These are phyloP conservation scores for Pseudorectes ferrugineus DNA, from an alignment of 2,113 vertebrate genomes.

Conservation along the genomic window DNA sequence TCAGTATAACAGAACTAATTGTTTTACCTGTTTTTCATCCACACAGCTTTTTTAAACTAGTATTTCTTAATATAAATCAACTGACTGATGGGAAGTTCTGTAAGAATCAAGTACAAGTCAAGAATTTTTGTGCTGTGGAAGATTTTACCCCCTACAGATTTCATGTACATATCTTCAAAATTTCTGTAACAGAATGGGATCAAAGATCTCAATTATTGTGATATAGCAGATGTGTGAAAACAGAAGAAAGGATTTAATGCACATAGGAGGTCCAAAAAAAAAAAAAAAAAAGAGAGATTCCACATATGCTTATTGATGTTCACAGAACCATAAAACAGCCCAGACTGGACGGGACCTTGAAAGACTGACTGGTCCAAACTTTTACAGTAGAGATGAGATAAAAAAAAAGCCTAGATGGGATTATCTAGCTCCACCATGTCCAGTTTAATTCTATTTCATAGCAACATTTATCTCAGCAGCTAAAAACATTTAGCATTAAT, in stretches of 20 bases:
- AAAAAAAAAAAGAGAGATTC: too few species aligned
- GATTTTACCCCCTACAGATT: not conserved
- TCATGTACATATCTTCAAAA: not conserved
- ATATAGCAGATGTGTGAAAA: not conserved
- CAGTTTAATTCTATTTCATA: not conserved
- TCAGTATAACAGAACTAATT: not conserved
- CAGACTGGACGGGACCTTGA: not conserved
- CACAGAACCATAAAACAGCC: not conserved
- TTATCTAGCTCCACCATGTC: not conserved
- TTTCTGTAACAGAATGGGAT: not conserved
- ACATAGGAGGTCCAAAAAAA: not conserved
- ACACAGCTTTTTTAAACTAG: rapidly evolving
- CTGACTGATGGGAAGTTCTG: not conserved
- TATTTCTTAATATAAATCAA: not conserved
- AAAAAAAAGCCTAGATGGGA: not conserved
- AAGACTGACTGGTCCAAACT: not conserved
- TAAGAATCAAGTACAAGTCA: not conserved
- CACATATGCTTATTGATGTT: not conserved
- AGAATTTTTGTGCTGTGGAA: not conserved
- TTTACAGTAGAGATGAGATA: not conserved
- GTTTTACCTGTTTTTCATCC: not conserved
- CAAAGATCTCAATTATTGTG: not conserved
- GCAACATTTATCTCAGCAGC: not conserved
- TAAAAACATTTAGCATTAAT: not conserved
- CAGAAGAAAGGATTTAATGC: not conserved